These are phyloP conservation scores for Pachypsylla venusta DNA, from an alignment of 1,140 invertebrate species.

Conservation along the genomic window DNA sequence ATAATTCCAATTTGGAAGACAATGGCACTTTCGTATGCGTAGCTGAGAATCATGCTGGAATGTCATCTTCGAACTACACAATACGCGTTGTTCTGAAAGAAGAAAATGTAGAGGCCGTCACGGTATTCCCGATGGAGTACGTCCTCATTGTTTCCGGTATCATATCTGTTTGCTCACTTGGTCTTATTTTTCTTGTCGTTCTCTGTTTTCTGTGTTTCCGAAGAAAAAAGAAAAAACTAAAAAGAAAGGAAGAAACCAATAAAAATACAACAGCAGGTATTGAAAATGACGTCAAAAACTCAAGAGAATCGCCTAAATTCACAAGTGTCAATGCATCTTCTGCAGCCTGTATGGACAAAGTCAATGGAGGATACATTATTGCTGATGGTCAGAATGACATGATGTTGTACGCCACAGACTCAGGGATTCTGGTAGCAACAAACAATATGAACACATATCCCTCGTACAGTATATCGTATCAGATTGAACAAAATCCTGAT, in stretches of 20 bases:
- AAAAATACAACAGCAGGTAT: slow-evolving; percentile 23
- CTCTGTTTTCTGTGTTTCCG: slow-evolving; percentile 19
- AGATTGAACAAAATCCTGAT: slow-evolving; percentile 53
- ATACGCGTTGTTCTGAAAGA: slow-evolving; percentile 54
- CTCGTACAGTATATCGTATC: slow-evolving; percentile 33
- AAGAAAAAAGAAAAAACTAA: slow-evolving; percentile 29
- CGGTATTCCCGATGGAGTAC: slow-evolving; percentile 48
- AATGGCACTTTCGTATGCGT: slow-evolving; percentile 68
- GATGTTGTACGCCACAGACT: slow-evolving; percentile 22
- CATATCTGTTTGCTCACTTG: slow-evolving; percentile 19
- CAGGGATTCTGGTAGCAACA: slow-evolving; percentile 24
- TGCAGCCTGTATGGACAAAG: slow-evolving; percentile 18
- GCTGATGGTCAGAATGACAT: slow-evolving; percentile 31
- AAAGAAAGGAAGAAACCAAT: slow-evolving; percentile 25
- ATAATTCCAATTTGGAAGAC: slow-evolving; percentile 52
- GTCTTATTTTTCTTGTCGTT: slow-evolving; percentile 19
- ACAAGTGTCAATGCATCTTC: slow-evolving; percentile 17
- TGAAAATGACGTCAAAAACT: background rate
- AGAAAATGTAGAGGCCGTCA: slow-evolving; percentile 45
- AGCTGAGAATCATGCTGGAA: slow-evolving; percentile 67
- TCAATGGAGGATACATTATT: slow-evolving; percentile 23
- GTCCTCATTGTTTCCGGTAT: slow-evolving; percentile 46
- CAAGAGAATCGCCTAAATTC: slow-evolving; percentile 26
- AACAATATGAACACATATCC: slow-evolving; percentile 27
- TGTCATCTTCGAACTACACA: slow-evolving; percentile 55